Conservation (phyloP, 2,797 vertebrate genomes). For the Pipistrellus kuhlii region DNA sequence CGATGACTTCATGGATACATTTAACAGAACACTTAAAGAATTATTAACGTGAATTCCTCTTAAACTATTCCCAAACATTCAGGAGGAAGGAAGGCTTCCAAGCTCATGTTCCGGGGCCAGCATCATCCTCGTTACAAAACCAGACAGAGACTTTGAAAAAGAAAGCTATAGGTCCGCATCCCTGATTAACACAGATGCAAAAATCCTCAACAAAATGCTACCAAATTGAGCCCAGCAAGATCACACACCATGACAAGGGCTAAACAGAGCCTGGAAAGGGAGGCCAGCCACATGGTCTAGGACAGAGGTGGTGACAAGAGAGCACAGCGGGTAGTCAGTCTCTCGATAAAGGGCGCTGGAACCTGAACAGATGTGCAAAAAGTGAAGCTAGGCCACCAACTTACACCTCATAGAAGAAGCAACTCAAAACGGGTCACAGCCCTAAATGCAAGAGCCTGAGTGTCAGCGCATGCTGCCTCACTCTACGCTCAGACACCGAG, state of each 20-base stretch:
- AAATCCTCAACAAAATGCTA: neutral
- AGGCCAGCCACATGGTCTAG: neutral
- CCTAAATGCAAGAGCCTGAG: neutral
- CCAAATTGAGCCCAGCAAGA: neutral
- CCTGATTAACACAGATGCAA: neutral
- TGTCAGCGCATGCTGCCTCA: neutral
- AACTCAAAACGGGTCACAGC: neutral
- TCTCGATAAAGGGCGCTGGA: neutral
- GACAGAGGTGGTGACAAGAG: neutral
- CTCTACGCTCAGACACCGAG: fast-evolving
- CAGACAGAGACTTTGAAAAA: neutral
- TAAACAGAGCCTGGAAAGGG: too few species aligned
- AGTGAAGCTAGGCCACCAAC: neutral
- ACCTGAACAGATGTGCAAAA: neutral
- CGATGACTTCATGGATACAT: neutral
- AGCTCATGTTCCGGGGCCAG: neutral
- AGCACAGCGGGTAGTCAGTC: neutral
- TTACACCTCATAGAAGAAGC: neutral
- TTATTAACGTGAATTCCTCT: neutral
- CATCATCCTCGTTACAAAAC: too few species aligned
- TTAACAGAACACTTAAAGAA: neutral
- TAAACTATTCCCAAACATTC: neutral
- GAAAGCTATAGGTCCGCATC: neutral
- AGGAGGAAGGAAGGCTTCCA: neutral
- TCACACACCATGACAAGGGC: neutral